Conservation (phyloP, 1,140 invertebrate species). For the Magallana angulata region DNA sequence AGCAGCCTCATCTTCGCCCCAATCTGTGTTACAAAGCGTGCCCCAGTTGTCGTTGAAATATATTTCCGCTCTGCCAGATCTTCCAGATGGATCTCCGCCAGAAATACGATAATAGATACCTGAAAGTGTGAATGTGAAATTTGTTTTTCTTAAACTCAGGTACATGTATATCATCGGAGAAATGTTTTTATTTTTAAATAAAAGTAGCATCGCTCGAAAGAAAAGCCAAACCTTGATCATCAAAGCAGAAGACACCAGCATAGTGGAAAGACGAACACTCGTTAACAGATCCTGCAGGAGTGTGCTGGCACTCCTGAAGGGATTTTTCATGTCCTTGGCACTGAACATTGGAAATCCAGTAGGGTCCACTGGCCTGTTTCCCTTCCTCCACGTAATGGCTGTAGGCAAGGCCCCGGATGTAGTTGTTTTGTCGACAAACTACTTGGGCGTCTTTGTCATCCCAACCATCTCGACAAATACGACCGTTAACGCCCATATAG, state of each 20-base stretch:
- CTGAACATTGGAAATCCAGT: slow-evolving; percentile 57
- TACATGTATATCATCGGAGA: too few relatives aligned
- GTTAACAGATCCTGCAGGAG: slow-evolving; percentile 40
- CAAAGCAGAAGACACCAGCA: slow-evolving; percentile 60
- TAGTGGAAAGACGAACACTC: slow-evolving; percentile 51
- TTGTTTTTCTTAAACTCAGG: too few relatives aligned
- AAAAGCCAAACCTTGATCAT: slow-evolving; percentile 45
- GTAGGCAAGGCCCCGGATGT: slow-evolving; percentile 56
- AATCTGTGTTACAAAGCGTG: slow-evolving; percentile 53
- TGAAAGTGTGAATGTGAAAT: slow-evolving; percentile 2
- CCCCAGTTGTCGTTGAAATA: slow-evolving; percentile 51
- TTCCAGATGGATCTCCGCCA: slow-evolving; percentile 25
- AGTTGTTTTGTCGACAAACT: slow-evolving; percentile 63
- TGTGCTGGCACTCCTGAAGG: slow-evolving; percentile 50
- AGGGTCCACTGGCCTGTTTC: slow-evolving; percentile 42
- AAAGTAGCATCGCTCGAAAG: too few relatives aligned
- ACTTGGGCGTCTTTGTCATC: slow-evolving; percentile 62
- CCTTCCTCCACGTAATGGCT: slow-evolving; percentile 43
- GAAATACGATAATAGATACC: slow-evolving; percentile 55
- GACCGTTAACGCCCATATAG: slow-evolving; percentile 56
- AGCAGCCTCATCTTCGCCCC: slow-evolving; percentile 51
- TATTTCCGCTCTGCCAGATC: slow-evolving; percentile 55
- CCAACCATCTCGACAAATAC: slow-evolving; percentile 62
- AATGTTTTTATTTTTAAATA: too few relatives aligned
- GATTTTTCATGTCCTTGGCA: slow-evolving; percentile 61